phyloP scores from a whole-genome alignment of 2,888 invertebrate species.

The Zhuqinia jingwanae region DNA sequence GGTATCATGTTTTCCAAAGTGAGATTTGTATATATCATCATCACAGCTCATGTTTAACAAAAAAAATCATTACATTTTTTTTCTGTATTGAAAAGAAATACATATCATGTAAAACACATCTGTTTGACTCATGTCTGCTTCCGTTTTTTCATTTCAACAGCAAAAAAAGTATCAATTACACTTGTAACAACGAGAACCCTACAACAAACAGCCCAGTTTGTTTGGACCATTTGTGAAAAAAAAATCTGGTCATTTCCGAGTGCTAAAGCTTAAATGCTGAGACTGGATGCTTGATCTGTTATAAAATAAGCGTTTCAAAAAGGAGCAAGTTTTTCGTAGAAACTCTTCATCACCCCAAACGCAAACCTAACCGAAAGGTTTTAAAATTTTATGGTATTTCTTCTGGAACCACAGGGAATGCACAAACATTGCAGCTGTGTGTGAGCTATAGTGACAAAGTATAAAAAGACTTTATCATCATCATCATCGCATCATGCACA shows the following conservation, averaged over 20 bases:
- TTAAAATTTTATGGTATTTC: slow-evolving; percentile 54
- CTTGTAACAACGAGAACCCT: slow-evolving; percentile 47
- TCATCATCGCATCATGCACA: neutral
- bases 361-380: too few relatives aligned
- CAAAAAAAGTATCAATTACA: slow-evolving; percentile 68
- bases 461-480: neutral
- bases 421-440: slow-evolving; percentile 62
- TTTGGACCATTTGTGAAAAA: slow-evolving; percentile 11
- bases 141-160: slow-evolving; percentile 23
- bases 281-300: neutral
- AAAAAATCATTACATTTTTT: too few relatives aligned
- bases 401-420: too few relatives aligned
- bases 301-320: neutral
- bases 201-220: slow-evolving; percentile 3
- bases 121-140: slow-evolving; percentile 42
- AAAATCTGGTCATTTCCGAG: too few relatives aligned
- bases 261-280: neutral
- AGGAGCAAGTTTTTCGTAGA: neutral
- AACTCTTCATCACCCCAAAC: slow-evolving; percentile 16
- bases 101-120: slow-evolving; percentile 39
- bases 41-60: too few relatives aligned
- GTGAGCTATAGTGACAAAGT: slow-evolving; percentile 51
- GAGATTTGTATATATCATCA: too few relatives aligned
- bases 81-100: too few relatives aligned
- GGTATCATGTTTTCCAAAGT: too few relatives aligned